Evolutionary conservation across 2,797 vertebrate genomes (phyloP), one percentile per base, ranked within the genome.

Genomic region (Bucorvus abyssinicus): DNA sequence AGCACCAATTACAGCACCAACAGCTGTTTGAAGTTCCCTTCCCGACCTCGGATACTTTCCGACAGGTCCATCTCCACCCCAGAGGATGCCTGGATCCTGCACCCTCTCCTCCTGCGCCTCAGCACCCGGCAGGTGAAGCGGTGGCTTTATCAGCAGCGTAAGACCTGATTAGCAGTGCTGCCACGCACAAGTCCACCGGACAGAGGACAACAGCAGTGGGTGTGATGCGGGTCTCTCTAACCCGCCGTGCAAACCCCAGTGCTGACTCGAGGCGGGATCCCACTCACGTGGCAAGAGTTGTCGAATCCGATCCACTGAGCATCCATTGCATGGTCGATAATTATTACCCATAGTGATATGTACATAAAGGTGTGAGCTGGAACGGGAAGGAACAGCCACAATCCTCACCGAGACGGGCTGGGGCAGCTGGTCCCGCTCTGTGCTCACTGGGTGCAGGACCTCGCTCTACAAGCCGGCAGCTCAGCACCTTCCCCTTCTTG

Each of bases 211-310:
- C 34, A 10, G 42, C 0, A 9, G 10, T 3, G 7, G 30, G 40
- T 0, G 26, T 3, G 36, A 30, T 0, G 11, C 38, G 2, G 45
- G 22, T 19, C 10, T 9, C 18, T 15, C 56, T 2, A 11, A 9
- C 12, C 7, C 3, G 19, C 24, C 1, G 0, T 5, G 52, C 23
- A 29, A 29, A 34, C 5, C 7, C 32, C 65, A 15, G 0, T 0
- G 16, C 2, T 19, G 50, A 19, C 7, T 18, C 29, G 19, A 23
- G 26, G 47, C 3, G 15, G 16, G 42, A 40, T 65, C 32, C 50
- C 63, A 45, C 34, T n/a, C n/a, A n/a, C n/a, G n/a, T n/a, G n/a
- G n/a, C n/a, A n/a, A n/a, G n/a, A n/a, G n/a, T n/a, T n/a, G n/a
- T n/a, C 27, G 1, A 15, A 7, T 3, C 42, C 2, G 2, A 40